phyloP scores from a whole-genome alignment of 2,797 vertebrate genomes.

The Rhincodon typus region DNA sequence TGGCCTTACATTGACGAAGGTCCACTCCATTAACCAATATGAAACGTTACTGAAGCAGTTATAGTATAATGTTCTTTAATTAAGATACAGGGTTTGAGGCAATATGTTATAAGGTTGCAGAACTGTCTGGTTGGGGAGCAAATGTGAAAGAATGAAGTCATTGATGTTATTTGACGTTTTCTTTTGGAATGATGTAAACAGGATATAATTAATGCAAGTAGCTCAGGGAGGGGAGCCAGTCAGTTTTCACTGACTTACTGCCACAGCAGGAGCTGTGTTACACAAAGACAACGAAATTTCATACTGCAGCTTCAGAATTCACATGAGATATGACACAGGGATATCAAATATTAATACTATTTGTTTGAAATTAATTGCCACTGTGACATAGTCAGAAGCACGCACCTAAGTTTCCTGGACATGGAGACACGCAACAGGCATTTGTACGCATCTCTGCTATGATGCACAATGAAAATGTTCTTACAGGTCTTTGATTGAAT shows the following conservation, averaged over 20 bases:
- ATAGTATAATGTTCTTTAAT: slow-evolving; percentile 48
- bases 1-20: background rate
- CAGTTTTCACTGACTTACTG: background rate
- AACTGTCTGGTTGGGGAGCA: slow-evolving; percentile 53
- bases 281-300: background rate
- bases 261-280: background rate
- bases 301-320: background rate
- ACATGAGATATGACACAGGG: background rate
- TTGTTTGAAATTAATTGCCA: background rate
- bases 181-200: slow-evolving; percentile 59
- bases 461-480: background rate
- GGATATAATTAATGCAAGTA: slow-evolving; percentile 57
- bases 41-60: slow-evolving; percentile 18
- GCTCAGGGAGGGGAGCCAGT: slow-evolving; percentile 38
- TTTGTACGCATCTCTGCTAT: background rate
- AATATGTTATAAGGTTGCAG: slow-evolving; percentile 62
- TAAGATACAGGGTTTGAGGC: slow-evolving; percentile 62
- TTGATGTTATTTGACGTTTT: slow-evolving; percentile 67
- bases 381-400: too few species aligned
- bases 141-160: slow-evolving; percentile 61
- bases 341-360: background rate
- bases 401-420: background rate
- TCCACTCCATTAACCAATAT: background rate
- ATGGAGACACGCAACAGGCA: background rate
- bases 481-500: background rate